Evolutionary conservation across 64 coral and sea anemone species (phyloP).

Genomic region (Stichodactyla helianthus): DNA sequence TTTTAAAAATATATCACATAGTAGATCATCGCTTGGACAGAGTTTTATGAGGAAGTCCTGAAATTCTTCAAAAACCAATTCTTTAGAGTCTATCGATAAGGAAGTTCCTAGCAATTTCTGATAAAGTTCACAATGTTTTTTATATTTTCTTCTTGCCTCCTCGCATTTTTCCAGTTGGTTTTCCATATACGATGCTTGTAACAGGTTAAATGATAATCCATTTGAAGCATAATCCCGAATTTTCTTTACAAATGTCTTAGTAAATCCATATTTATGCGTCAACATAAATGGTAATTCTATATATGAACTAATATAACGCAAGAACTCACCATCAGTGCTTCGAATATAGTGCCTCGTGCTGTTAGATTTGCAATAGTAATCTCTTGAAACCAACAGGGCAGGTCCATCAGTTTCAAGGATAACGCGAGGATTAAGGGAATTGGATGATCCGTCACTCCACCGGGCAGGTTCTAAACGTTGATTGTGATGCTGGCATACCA

Average conservation of each 20-base stretch:
- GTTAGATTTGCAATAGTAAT: neutral
- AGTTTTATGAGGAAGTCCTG: neutral
- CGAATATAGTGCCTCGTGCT: neutral
- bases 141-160: neutral
- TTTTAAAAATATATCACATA: slow-evolving; percentile 18
- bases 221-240: neutral
- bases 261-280: slow-evolving; percentile 8
- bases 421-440: slow-evolving; percentile 10
- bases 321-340: slow-evolving; percentile 5
- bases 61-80: neutral
- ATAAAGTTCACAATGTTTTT: no score
- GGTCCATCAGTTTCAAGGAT: neutral
- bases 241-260: neutral
- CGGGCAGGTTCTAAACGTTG: neutral
- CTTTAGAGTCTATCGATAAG: no score
- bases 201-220: slow-evolving; percentile 11
- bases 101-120: no score
- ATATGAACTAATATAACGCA: neutral
- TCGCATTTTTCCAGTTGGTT: neutral
- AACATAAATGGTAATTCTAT: neutral
- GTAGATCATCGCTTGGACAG: slow-evolving; percentile 23
- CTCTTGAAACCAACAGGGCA: neutral
- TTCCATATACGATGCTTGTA: slow-evolving; percentile 3
- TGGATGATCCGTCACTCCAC: slow-evolving; percentile 12
- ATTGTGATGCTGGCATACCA: neutral